Base-by-base conservation (phyloP, 2,113 vertebrate species). In the Nipponia nippon region DNA sequence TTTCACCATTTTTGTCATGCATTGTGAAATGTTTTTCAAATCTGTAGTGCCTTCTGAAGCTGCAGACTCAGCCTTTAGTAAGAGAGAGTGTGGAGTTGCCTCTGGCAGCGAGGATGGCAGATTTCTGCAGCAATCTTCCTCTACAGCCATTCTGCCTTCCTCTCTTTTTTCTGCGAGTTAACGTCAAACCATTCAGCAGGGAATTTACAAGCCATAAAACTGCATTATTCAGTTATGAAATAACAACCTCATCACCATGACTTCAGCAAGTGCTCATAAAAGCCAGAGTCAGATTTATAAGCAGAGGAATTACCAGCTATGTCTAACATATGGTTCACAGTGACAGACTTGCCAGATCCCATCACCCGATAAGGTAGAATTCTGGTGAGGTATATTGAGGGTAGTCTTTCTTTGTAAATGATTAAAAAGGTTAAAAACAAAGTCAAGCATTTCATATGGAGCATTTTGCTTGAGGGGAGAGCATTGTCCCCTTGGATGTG, bases 151-250 rank as follows among this genome's bases (percentile, higher is more conserved):
- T 89, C 89, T 58, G 49, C 56, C 69, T 92, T 58, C 34, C 25
- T 90, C 23, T 87, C 34, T 89, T 96, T 90, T 97, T 90, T 85
- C 70, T 44, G n/a, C 2, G 3, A 92, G 38, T 78, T 96, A 22
- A 15, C 25, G 6, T 83, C 49, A 72, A 93, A 50, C 30, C 56
- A 22, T 72, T 87, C 89, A 73, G 58, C 36, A 50, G 93, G 56
- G 94, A 89, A 93, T 94, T 95, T 91, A 73, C 62, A 91, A 94
- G 62, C 75, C 77, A 56, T 91, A 93, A 90, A 97, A 55, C 78
- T 87, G 66, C 93, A 78, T 91, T 95, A 94, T 95, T 97, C 73
- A 70, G 91, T 94, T 82, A 73, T 95, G 95, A 95, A 85, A 95
- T 96, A 96, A 95, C 87, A 94, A 30, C 53, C 91, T 95, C 93